These are phyloP conservation scores for Muschampia plurimacula DNA, from an alignment of 2,888 invertebrate genomes.

Conservation along the genomic window DNA sequence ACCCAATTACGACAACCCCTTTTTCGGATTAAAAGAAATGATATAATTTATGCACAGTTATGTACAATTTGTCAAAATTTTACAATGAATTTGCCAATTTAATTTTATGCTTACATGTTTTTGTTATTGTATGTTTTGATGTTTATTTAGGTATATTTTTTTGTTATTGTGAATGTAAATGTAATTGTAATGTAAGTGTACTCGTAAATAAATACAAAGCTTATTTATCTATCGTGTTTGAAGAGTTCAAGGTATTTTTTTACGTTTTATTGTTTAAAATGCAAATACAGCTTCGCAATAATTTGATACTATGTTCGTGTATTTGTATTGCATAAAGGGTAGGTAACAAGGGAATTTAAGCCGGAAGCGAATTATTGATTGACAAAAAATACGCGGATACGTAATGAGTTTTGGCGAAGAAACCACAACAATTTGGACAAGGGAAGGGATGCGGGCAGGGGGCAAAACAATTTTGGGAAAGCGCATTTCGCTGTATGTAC, in stretches of 20 bases:
- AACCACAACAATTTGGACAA: constrained; percentile 59
- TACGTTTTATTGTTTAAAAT: background rate
- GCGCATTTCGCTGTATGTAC: constrained; percentile 61
- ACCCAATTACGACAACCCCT: no score
- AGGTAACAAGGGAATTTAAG: constrained; percentile 21
- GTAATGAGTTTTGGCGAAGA: constrained; percentile 54
- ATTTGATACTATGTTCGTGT: background rate
- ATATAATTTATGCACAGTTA: no score
- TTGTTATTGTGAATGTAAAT: no score
- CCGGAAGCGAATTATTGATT: constrained; percentile 36
- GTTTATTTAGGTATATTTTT: no score
- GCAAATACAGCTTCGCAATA: background rate
- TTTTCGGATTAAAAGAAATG: no score
- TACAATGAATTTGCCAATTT: no score
- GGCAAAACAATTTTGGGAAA: constrained; percentile 75
- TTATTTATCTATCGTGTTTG: background rate
- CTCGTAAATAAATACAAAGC: background rate
- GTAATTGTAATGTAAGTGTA: no score
- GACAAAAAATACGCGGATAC: constrained; percentile 32
- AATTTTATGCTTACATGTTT: no score
- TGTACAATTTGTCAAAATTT: no score
- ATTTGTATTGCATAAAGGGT: background rate
- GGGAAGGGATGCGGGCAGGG: constrained; percentile 51
- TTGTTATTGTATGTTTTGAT: no score
- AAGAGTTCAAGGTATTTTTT: background rate